Evolutionary conservation across 2,888 invertebrate genomes (phyloP).

Genomic region (Coelopa pilipes): DNA sequence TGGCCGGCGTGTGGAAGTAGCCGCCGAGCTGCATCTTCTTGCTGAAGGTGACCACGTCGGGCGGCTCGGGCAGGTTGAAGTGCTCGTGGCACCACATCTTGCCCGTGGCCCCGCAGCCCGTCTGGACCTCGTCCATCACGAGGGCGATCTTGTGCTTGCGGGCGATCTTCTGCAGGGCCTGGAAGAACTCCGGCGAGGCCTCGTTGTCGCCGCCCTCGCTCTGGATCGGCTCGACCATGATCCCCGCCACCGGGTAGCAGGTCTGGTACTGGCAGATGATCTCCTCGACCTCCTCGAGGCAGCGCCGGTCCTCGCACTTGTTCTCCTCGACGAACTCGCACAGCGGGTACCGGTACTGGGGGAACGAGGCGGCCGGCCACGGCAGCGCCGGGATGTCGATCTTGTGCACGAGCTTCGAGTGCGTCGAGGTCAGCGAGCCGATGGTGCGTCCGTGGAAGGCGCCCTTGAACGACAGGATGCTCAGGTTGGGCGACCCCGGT

Average conservation of each 20-base stretch:
- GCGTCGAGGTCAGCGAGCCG: conserved; percentile 81
- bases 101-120: conserved; percentile 93
- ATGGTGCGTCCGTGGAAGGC: conserved; percentile 93
- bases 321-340: conserved; percentile 81
- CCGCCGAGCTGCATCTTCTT: conserved; percentile 97
- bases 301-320: conserved; percentile 78
- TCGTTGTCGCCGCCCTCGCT: conserved; percentile 95
- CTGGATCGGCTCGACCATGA: conserved; percentile 93
- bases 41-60: conserved; percentile 93
- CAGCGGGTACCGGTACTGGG: conserved; percentile 88
- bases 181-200: conserved; percentile 87
- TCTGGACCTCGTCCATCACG: conserved; percentile 94
- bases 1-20: conserved; percentile 80
- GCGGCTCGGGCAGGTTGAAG: conserved; percentile 82
- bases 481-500: conserved; percentile 80
- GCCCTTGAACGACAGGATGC: conserved; percentile 70
- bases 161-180: conserved; percentile 79
- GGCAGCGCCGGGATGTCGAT: conserved; percentile 89
- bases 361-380: conserved; percentile 92
- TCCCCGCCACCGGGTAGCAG: conserved; percentile 82
- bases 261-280: conserved; percentile 75
- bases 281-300: conserved; percentile 74
- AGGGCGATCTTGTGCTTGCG: conserved; percentile 79
- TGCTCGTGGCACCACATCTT: conserved; percentile 96
- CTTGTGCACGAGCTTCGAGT: conserved; percentile 93